Evolutionary conservation across 2,113 vertebrate species (phyloP).

Genomic region (Poicephalus gulielmi): DNA sequence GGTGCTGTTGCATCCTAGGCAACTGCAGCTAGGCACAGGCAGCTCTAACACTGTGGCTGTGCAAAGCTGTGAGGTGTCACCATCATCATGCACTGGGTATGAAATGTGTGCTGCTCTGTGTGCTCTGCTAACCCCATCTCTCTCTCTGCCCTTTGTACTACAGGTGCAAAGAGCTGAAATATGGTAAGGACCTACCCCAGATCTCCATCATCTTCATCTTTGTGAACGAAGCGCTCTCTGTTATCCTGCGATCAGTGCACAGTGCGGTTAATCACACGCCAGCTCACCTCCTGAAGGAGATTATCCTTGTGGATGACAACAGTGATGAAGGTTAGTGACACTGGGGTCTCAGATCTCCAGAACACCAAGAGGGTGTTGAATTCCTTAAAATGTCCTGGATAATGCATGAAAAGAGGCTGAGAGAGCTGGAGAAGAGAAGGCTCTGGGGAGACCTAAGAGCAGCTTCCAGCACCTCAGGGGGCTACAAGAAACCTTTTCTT

Average conservation of each 20-base stretch:
- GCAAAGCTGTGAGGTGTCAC: neutral
- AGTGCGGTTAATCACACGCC: conserved; percentile 95
- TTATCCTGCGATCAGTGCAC: conserved; percentile 95
- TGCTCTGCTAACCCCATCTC: neutral
- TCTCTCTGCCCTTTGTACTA: neutral
- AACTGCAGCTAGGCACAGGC: neutral
- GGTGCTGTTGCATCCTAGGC: neutral
- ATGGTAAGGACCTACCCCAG: conserved; percentile 89
- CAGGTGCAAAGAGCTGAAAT: conserved; percentile 91
- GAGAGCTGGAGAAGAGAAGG: neutral
- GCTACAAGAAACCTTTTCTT: neutral
- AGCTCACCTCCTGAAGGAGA: conserved; percentile 92
- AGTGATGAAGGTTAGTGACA: conserved; percentile 86
- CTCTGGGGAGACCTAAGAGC: neutral
- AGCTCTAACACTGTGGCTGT: neutral
- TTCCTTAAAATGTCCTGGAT: neutral
- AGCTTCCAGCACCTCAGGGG: neutral
- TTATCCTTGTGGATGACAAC: conserved; percentile 97
- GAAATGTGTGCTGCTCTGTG: rapidly evolving
- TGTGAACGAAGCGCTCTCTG: conserved; percentile 94
- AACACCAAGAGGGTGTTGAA: neutral
- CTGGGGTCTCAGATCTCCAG: neutral
- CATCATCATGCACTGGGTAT: rapidly evolving
- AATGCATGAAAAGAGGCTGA: neutral
- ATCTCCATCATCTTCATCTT: conserved; percentile 99